These are phyloP conservation scores for Hesperophylax magnus DNA, from an alignment of 1,140 invertebrate species.

Conservation along the genomic window DNA sequence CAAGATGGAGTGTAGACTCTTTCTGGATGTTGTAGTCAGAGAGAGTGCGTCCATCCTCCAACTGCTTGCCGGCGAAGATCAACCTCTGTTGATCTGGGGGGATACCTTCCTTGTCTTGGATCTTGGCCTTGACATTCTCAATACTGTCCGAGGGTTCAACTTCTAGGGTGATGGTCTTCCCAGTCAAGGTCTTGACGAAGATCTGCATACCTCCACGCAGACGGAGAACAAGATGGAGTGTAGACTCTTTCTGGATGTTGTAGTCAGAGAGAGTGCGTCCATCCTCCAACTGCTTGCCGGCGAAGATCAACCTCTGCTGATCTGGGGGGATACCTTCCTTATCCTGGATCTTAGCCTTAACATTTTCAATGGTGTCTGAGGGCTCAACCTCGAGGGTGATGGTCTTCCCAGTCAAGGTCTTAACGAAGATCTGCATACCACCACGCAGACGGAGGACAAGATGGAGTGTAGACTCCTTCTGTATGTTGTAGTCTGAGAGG, in stretches of 20 bases:
- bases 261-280: constrained; percentile 83
- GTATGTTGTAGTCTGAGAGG: constrained; percentile 80
- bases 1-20: constrained; percentile 82
- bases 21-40: constrained; percentile 88
- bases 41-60: constrained; percentile 84
- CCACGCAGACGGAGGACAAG: constrained; percentile 84
- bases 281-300: constrained; percentile 87
- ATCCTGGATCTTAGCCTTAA: constrained; percentile 86
- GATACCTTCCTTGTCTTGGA: constrained; percentile 79
- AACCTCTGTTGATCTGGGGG: constrained; percentile 77
- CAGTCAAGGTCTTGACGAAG: constrained; percentile 76
- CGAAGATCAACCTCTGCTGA: constrained; percentile 86
- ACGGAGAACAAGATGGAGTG: constrained; percentile 84
- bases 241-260: constrained; percentile 83
- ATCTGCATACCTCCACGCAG: constrained; percentile 80
- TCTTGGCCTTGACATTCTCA: constrained; percentile 78
- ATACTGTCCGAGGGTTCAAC: constrained; percentile 78
- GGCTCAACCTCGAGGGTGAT: constrained; percentile 87
- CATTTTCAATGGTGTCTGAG: constrained; percentile 84
- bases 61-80: constrained; percentile 84
- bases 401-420: constrained; percentile 87
- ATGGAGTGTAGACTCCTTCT: constrained; percentile 86
- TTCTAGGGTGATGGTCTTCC: constrained; percentile 81
- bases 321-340: constrained; percentile 81
- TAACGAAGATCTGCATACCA: constrained; percentile 83